Conservation (phyloP, 2,113 vertebrate genomes). For the Cyphomyrus discorhynchus region DNA sequence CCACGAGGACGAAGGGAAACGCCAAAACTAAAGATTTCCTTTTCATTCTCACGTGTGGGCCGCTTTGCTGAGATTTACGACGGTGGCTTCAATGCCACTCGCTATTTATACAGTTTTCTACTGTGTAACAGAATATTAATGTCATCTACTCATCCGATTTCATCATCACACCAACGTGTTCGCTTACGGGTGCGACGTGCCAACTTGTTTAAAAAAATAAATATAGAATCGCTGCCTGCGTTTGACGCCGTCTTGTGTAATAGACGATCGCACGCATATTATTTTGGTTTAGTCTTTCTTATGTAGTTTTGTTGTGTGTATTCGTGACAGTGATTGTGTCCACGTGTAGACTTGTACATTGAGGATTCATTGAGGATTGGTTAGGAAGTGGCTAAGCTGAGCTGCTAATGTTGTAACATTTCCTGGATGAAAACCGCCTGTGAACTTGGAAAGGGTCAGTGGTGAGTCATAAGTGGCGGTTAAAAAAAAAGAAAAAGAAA, state of each 20-base stretch:
- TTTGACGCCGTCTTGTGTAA: not conserved
- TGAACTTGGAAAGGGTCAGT: slow-evolving; percentile 11
- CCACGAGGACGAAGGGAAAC: not conserved
- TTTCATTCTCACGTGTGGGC: not conserved
- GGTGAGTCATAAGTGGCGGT: slow-evolving; percentile 9
- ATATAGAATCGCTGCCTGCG: not conserved
- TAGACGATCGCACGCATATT: not conserved
- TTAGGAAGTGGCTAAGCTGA: not conserved
- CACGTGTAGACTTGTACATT: not conserved
- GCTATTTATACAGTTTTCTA: not conserved
- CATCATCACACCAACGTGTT: not conserved
- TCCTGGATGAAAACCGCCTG: slow-evolving; percentile 7
- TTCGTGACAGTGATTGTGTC: not conserved
- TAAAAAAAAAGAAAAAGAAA: not conserved
- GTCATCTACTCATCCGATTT: not conserved
- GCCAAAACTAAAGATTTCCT: not conserved
- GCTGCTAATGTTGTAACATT: slow-evolving; percentile 1
- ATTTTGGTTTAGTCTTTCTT: not conserved
- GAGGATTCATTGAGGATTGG: not conserved
- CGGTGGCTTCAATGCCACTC: not conserved
- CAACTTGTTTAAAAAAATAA: not conserved
- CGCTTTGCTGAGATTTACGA: not conserved
- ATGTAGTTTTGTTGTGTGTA: not conserved
- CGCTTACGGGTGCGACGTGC: not conserved
- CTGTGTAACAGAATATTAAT: not conserved